Evolutionary conservation across 2,113 vertebrate genomes (phyloP).

Genomic region (Gallinago media): DNA sequence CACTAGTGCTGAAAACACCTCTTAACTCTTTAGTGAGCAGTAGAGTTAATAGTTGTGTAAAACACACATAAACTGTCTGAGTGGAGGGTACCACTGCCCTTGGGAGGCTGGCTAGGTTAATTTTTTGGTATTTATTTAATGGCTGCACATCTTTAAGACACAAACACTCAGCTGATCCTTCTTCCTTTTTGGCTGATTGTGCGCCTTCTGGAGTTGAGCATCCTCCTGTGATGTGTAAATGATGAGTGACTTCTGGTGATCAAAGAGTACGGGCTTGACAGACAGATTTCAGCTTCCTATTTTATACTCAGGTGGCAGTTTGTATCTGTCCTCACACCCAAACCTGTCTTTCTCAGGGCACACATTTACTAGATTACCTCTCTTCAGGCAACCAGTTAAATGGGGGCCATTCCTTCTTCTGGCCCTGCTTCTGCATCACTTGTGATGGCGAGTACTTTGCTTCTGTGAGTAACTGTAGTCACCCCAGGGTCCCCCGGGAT

Average conservation of each 20-base stretch:
- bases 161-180: slow-evolving; percentile 30
- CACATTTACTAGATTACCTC: background rate
- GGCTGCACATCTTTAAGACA: background rate
- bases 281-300: slow-evolving; percentile 14
- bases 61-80: background rate
- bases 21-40: background rate
- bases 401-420: background rate
- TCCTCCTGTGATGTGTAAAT: slow-evolving; percentile 65
- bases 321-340: background rate
- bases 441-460: background rate
- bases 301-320: background rate
- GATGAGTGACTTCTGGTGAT: slow-evolving; percentile 51
- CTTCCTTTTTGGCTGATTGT: slow-evolving; percentile 30
- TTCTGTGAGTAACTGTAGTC: background rate
- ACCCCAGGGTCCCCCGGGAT: background rate
- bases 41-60: background rate
- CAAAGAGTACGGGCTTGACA: slow-evolving; percentile 22
- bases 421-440: background rate
- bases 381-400: background rate
- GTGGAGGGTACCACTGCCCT: background rate
- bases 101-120: background rate
- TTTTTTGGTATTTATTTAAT: background rate
- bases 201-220: slow-evolving; percentile 46
- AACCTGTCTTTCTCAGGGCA: background rate
- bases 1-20: background rate